Evolutionary conservation across 2,888 invertebrate genomes (phyloP), one percentile per base, ranked within the genome.

Genomic region (Ichneumon xanthorius): DNA sequence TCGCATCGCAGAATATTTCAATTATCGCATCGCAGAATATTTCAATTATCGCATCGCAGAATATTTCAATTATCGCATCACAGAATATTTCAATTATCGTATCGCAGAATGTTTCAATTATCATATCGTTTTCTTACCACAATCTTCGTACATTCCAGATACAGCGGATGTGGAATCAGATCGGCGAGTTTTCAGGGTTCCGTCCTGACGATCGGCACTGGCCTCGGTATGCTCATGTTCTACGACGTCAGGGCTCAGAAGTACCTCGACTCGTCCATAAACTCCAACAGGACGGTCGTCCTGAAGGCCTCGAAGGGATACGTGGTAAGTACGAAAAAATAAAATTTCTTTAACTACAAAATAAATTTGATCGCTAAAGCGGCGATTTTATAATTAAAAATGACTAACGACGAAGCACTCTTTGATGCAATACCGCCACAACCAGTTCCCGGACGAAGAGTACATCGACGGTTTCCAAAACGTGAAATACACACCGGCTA

Each of bases 131-230:
- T 6, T 26, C 14, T 16, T 63, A 33, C 16, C 16, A 16, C 33
- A 14, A 9, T 67, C 19, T 50, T n/a, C 4, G 50, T 48, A 33
- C 11, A 63, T 96, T 19, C 97, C 9, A 96, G 98, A 37, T 98
- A 98, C 94, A 97, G 97, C 90, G 98, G 98, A 33, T 98, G 98
- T 94, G 98, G 98, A 48, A 97, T 99, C 88, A 95, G 99, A 65
- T 99, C 99, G 0, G 97, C 98, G 48, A 97, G 97, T 94, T 99
- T 99, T 94, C 96, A 97, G 89, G 98, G 97, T 0, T 96, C 98
- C 90, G 96, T 99, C 90, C 95, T 99, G 87, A 99, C 99, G 2
- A 97, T 99, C 87, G 99, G 99, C 22, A 99, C 99, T 0, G 99
- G 99, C 0, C 95, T 98, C 30, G 99, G 99, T 22, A 96, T 97